phyloP scores from a whole-genome alignment of 2,797 vertebrate genomes.

The Micromesistius poutassou region DNA sequence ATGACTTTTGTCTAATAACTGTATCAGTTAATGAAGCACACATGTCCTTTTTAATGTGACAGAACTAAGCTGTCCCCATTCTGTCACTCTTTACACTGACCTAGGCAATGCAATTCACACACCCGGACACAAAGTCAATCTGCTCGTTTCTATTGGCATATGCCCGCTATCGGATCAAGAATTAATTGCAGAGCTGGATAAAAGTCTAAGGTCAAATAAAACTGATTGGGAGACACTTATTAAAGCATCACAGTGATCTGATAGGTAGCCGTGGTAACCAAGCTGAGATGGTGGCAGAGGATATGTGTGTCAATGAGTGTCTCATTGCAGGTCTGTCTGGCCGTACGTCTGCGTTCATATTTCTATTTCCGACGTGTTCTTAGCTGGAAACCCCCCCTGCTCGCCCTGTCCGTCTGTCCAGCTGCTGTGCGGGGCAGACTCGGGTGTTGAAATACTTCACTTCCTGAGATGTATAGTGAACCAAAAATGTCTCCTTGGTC shows the following conservation, averaged over 20 bases:
- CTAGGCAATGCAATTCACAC: neutral
- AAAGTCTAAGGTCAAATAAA: neutral
- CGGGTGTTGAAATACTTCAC: conserved; percentile 62
- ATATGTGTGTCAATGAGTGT: conserved; percentile 26
- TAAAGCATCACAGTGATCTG: neutral
- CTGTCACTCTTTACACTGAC: conserved; percentile 50
- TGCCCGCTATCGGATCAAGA: neutral
- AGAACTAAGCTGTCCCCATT: conserved; percentile 56
- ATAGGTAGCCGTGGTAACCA: neutral
- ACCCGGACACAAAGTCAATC: neutral
- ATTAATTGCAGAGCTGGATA: neutral
- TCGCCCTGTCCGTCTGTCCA: conserved; percentile 44
- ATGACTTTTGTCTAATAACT: conserved; percentile 55
- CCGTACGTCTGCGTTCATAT: conserved; percentile 9
- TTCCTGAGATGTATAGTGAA: conserved; percentile 47
- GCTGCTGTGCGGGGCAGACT: conserved; percentile 49
- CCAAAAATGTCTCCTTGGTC: conserved; percentile 8
- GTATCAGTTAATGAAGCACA: conserved; percentile 42
- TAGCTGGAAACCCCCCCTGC: conserved; percentile 54
- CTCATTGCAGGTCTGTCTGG: conserved; percentile 47
- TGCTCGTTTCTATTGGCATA: neutral
- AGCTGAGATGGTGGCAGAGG: neutral
- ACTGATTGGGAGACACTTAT: neutral
- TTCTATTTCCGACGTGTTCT: conserved; percentile 35
- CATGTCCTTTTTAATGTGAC: conserved; percentile 40